Evolutionary conservation across 2,113 vertebrate species (phyloP).

Genomic region (Podarcis raffonei): DNA sequence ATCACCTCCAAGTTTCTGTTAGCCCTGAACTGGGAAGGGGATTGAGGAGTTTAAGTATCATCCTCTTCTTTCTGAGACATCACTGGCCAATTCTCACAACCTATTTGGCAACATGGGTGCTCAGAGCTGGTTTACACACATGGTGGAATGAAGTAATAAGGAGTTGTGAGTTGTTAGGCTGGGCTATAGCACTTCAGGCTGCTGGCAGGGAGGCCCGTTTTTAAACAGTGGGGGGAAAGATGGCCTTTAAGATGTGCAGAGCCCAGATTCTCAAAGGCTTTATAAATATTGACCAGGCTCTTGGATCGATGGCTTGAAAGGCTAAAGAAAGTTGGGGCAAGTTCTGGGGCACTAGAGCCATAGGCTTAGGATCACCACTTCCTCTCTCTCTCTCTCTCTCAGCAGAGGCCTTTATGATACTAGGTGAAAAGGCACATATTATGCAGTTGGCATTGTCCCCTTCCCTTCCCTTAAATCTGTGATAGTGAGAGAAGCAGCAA

Average conservation of each 20-base stretch:
- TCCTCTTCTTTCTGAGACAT: not conserved
- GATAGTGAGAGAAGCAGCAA: not conserved
- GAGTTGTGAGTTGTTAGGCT: not conserved
- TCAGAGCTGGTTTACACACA: not conserved
- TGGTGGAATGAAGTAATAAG: not conserved
- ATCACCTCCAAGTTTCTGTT: not conserved
- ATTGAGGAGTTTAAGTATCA: not conserved
- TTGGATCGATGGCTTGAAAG: too few relatives aligned
- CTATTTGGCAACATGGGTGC: not conserved
- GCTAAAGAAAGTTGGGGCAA: too few relatives aligned
- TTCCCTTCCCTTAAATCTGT: not conserved
- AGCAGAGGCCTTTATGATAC: too few relatives aligned
- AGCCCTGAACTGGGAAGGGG: too few relatives aligned
- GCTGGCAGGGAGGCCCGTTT: not conserved
- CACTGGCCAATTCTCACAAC: not conserved
- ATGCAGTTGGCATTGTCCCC: too few relatives aligned
- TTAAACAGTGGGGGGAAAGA: not conserved
- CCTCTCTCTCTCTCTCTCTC: too few relatives aligned
- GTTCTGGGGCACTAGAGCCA: too few relatives aligned
- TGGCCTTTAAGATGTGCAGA: too few relatives aligned
- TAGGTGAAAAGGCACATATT: too few relatives aligned
- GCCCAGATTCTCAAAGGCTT: too few relatives aligned
- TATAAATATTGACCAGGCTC: too few relatives aligned
- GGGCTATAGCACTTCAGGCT: not conserved
- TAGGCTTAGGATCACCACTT: too few relatives aligned